Evolutionary conservation across 2,797 vertebrate species (phyloP).

Genomic region (Phyllotis vaccarum): DNA sequence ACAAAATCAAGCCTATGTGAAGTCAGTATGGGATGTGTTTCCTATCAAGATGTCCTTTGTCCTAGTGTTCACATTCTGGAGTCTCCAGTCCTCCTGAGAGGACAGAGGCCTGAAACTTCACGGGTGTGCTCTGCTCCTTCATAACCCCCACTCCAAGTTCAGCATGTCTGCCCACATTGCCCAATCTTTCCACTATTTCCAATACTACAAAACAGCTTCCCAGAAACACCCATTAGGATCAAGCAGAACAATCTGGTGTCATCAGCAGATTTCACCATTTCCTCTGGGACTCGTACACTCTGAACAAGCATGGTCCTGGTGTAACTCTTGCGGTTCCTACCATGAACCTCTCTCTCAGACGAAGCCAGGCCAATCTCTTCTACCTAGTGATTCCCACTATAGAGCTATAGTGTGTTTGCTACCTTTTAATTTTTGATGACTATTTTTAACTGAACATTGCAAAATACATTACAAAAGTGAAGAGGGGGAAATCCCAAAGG

Average conservation of each 20-base stretch:
- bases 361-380: slow-evolving; percentile 53
- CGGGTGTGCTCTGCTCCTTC: background rate
- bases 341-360: slow-evolving; percentile 22
- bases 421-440: slow-evolving; percentile 49
- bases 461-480: slow-evolving; percentile 74
- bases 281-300: slow-evolving; percentile 70
- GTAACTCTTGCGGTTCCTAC: slow-evolving; percentile 37
- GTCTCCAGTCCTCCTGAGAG: background rate
- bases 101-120: slow-evolving; percentile 10
- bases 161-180: slow-evolving; percentile 57
- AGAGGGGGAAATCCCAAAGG: slow-evolving; percentile 41
- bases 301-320: slow-evolving; percentile 66
- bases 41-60: slow-evolving; percentile 43
- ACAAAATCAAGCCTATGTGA: background rate
- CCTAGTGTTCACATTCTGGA: slow-evolving; percentile 20
- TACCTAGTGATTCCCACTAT: slow-evolving; percentile 49
- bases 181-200: slow-evolving; percentile 74
- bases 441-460: slow-evolving; percentile 68
- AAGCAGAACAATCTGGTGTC: slow-evolving; percentile 74
- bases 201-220: slow-evolving; percentile 78
- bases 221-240: slow-evolving; percentile 78
- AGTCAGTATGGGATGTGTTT: slow-evolving; percentile 42
- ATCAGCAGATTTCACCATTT: slow-evolving; percentile 80
- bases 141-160: slow-evolving; percentile 46
- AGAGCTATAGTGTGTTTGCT: slow-evolving; percentile 53